Base-by-base conservation (phyloP, 2,888 invertebrate species). In the Calameuta idolon region DNA sequence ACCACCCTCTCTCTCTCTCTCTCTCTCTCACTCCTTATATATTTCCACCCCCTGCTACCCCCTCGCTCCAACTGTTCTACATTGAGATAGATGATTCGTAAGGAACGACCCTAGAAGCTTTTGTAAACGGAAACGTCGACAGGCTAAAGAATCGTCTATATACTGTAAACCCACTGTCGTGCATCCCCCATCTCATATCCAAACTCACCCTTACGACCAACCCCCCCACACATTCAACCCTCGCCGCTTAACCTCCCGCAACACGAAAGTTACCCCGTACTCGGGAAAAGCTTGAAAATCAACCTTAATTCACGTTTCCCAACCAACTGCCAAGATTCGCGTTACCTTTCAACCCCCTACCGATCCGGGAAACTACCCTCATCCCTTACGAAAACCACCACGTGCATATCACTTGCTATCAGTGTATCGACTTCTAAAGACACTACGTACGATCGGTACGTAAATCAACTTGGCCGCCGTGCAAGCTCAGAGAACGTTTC, bases 1-100 rank as follows among this genome's bases (percentile, higher is more conserved):
- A 2, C 55, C 55, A 23, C 23, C 23, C 55, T 23, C 23, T 55
- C 15, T 33, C 33, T 33, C 33, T 33, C 3, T 3, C 33, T 33
- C n/a, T n/a, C n/a, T n/a, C 40, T 40, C 5, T 23, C 23, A 23
- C 15, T 35, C 55, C 23, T 23, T 55, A 55, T 55, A 55, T 23
- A 55, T 23, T 23, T 55, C 55, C 23, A 55, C 55, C 55, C 15
- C 23, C 23, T 55, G 23, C 23, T 9, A 23, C 55, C 55, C 40
- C 15, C 55, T 55, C 9, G 55, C 55, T 23, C 55, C 55, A 40
- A n/a, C 35, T n/a, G 74, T 15, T 55, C 55, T 34, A 77, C 74
- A 77, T 75, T 77, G 34, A 69, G 77, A 77, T 74, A 69, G 35
- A 77, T 77, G 77, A 77, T 77, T 77, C 77, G 77, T 74, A 69